Base-by-base conservation (phyloP, 2,888 invertebrate species). In the Drosophila subsilvestris region DNA sequence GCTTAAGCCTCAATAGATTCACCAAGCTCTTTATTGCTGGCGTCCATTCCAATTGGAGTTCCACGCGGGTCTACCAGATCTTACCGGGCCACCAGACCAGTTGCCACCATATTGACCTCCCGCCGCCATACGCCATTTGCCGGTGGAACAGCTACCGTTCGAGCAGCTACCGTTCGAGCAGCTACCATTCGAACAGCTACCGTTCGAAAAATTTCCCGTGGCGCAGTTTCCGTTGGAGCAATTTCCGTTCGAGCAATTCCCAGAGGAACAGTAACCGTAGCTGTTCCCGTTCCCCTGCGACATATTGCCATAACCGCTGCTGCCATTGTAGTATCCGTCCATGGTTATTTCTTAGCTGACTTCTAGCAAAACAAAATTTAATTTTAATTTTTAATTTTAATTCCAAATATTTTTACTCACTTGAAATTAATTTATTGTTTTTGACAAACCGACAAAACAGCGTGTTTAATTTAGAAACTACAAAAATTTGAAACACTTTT, bases 101-200 rank as follows among this genome's bases (percentile, higher is more conserved):
- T 48, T 62, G 17, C 48, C 45, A 17, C 47, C 47, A 12, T 12
- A 32, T 32, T 32, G 32, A 32, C 32, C 54, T 9, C 27, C 9
- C 42, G 2, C 56, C 43, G 25, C 12, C 17, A 12, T 14, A 25
- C 1, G 29, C 10, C 27, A 49, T 9, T 17, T 25, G 49, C 32
- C 32, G 32, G 32, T 12, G 32, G 9, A 9, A 27, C 32, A 32
- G 29, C 10, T 29, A 2, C 29, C 12, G 32, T 32, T 32, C 12
- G 14, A 37, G 6, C 37, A 20, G 12, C 25, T 69, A 10, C 80
- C 86, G 22, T 70, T 74, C 1, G 78, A 49, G 47, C 86, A 83
- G 12, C 51, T 75, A 0, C 37, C 37, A 1, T 70, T 74, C 1
- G 70, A 48, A 22, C 80, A 77, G 12, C 27, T 74, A 0, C 37